phyloP scores from a whole-genome alignment of 92 coral and sea anemone genomes.

The Palythoa heliodiscus region DNA sequence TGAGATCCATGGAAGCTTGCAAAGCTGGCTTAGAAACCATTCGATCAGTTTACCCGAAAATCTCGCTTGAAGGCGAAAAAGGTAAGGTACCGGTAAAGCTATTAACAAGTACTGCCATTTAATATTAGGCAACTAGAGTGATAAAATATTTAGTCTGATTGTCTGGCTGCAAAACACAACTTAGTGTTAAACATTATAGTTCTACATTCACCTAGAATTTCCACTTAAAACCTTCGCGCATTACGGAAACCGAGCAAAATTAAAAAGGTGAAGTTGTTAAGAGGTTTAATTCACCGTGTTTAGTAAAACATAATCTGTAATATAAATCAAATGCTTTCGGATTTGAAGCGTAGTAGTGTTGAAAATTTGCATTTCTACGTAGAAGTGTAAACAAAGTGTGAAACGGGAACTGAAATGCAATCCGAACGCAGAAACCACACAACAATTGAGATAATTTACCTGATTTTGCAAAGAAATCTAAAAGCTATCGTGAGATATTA shows the following conservation, averaged over 20 bases:
- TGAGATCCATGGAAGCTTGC: neutral
- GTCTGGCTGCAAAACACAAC: neutral
- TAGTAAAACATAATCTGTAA: neutral
- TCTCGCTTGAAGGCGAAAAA: conserved; percentile 20
- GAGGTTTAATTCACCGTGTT: neutral
- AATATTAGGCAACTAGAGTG: neutral
- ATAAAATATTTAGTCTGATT: neutral
- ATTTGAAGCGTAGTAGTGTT: too few relatives aligned
- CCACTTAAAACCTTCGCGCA: neutral
- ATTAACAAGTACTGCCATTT: neutral
- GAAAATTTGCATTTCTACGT: too few relatives aligned
- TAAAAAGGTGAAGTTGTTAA: neutral
- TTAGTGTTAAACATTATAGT: neutral
- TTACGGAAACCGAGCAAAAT: neutral
- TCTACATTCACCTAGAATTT: neutral
- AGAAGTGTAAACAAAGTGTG: too few relatives aligned
- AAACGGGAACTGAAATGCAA: neutral
- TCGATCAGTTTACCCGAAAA: neutral
- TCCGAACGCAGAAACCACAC: neutral
- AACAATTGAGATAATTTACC: neutral
- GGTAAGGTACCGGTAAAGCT: neutral
- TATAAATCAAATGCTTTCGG: neutral
- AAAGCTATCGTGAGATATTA: neutral
- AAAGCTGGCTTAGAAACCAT: conserved; percentile 28
- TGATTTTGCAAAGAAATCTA: neutral